These are phyloP conservation scores for Nyctibius bracteatus DNA, from an alignment of 2,113 vertebrate species.

Conservation along the genomic window DNA sequence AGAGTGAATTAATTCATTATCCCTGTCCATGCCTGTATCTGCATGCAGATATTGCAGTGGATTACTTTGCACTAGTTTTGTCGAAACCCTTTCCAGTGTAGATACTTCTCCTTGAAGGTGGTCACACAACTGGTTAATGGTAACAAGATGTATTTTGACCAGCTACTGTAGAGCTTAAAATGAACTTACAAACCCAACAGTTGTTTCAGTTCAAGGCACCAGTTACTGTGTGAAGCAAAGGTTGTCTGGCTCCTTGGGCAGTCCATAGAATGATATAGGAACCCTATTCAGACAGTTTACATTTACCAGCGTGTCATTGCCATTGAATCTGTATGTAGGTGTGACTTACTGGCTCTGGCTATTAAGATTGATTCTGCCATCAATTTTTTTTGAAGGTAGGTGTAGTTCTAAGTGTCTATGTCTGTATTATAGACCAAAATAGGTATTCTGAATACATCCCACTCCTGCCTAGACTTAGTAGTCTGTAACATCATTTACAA, in stretches of 20 bases:
- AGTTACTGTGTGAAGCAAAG: background rate
- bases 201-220: background rate
- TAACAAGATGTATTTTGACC: background rate
- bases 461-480: background rate
- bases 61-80: background rate
- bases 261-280: background rate
- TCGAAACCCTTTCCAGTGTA: background rate
- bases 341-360: background rate
- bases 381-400: background rate
- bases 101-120: background rate
- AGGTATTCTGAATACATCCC: background rate
- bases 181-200: background rate
- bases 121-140: background rate
- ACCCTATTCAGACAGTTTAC: background rate
- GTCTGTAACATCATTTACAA: background rate
- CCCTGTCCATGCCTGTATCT: background rate
- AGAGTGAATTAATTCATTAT: background rate
- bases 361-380: background rate
- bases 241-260: background rate
- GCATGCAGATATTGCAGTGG: background rate
- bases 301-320: background rate
- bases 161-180: background rate
- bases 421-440: background rate
- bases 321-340: background rate
- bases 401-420: background rate